phyloP scores from a whole-genome alignment of 2,797 vertebrate genomes.

The Schizothorax lantsangensis region DNA sequence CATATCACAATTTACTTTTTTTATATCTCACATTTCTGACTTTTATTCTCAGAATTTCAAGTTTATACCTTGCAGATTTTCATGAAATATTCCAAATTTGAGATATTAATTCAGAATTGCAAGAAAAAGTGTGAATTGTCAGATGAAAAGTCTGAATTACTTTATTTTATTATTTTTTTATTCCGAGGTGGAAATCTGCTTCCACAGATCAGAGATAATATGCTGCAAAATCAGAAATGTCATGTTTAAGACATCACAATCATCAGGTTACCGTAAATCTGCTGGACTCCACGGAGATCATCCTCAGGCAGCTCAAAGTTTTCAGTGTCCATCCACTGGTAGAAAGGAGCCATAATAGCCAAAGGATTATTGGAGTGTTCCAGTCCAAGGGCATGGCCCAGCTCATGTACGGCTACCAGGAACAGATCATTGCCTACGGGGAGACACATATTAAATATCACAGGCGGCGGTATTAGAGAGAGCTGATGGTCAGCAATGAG shows the following conservation, averaged over 20 bases:
- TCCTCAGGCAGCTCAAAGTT: constrained; percentile 94
- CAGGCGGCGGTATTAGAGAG: constrained; percentile 16
- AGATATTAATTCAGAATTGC: neutral
- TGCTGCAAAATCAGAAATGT: neutral
- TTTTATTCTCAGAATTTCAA: neutral
- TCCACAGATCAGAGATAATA: neutral
- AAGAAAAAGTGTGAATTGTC: neutral
- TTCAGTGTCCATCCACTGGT: constrained; percentile 98
- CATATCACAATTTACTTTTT: neutral
- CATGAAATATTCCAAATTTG: neutral
- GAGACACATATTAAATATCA: constrained; percentile 44
- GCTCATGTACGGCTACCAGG: constrained; percentile 92
- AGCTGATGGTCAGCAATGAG: constrained; percentile 25
- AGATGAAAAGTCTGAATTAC: neutral
- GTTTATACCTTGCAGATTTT: neutral
- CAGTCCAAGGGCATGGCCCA: constrained; percentile 93
- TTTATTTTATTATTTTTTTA: neutral
- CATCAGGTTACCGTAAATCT: constrained; percentile 88
- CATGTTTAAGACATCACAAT: neutral
- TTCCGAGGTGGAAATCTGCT: neutral
- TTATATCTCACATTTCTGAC: neutral
- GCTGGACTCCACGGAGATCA: constrained; percentile 91
- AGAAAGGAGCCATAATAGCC: constrained; percentile 98
- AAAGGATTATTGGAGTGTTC: constrained; percentile 96
- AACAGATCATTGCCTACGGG: constrained; percentile 93